Conservation (phyloP, 2,113 vertebrate species). For the Blennius ocellaris region DNA sequence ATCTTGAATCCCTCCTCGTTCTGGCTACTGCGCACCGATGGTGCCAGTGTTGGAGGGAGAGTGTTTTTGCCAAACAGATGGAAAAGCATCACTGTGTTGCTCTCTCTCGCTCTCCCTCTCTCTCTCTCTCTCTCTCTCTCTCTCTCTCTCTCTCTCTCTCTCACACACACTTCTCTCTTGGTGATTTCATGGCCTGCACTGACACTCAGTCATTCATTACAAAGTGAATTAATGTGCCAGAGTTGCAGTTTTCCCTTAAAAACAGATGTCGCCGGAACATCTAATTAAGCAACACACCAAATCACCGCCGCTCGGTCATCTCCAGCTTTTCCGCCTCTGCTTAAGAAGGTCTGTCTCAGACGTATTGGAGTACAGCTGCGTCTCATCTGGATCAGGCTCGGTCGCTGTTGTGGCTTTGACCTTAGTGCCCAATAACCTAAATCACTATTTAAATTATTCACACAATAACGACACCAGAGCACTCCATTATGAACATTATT, state of each 20-base stretch:
- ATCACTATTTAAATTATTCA: constrained; percentile 86
- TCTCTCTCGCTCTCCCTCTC: constrained; percentile 4
- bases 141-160: constrained; percentile 67
- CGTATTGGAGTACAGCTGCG: constrained; percentile 7
- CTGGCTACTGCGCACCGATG: constrained; percentile 62
- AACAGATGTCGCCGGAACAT: constrained; percentile 80
- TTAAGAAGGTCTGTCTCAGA: constrained; percentile 18
- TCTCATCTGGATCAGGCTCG: constrained; percentile 40
- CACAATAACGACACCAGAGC: constrained; percentile 95
- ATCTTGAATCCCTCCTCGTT: constrained; percentile 80
- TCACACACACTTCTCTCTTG: constrained; percentile 66
- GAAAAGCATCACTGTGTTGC: constrained; percentile 80
- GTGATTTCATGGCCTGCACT: constrained; percentile 76
- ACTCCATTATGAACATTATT: constrained; percentile 98
- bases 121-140: constrained; percentile 46
- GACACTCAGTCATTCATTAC: constrained; percentile 82
- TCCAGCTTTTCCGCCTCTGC: constrained; percentile 45
- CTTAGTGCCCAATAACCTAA: constrained; percentile 77
- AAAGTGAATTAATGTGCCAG: constrained; percentile 81
- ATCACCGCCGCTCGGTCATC: constrained; percentile 64
- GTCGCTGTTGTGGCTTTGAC: constrained; percentile 69
- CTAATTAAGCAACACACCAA: constrained; percentile 77
- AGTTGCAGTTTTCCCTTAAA: constrained; percentile 79
- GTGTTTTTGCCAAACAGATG: constrained; percentile 82
- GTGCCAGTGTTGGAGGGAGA: constrained; percentile 69